Base-by-base conservation (phyloP, 2,888 invertebrate species). In the Anoncus sp. region DNA sequence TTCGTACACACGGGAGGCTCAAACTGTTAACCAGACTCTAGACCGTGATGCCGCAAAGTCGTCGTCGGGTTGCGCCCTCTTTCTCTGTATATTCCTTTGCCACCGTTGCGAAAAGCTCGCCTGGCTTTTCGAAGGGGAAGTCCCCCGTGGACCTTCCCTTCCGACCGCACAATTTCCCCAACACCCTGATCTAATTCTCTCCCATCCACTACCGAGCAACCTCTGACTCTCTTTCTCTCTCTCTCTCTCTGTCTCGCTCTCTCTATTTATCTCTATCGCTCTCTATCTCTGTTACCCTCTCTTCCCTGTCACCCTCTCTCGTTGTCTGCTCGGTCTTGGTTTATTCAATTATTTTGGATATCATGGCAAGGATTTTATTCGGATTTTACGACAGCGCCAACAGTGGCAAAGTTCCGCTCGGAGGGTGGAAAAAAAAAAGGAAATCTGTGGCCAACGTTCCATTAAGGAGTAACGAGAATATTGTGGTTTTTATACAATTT, bases 131-230 rank as follows among this genome's bases (percentile, higher is more conserved):
- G 16, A 38, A 22, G 38, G 40, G 24, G 38, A 59, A 62, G 14
- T 73, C 71, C 71, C 75, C 47, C 63, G 63, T 70, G 75, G 78
- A 53, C 53, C 55, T 63, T 27, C 63, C 22, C 72, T n/a, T 55
- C 59, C 70, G 71, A 78, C 78, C 74, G 49, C 78, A 75, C 78
- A 75, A 78, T 71, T 75, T 75, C 75, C 72, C 78, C 74, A 78
- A 78, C 77, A 78, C 70, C 65, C 75, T 78, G 71, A 78, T 78
- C 78, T 75, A 75, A 75, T 78, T 78, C 72, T 72, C 72, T 63
- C 74, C 62, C 66, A 78, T 75, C 75, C 55, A 75, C 71, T 71
- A 60, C 53, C 66, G 55, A 31, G 45, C 22, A 67, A 45, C 45
- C 67, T 45, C 67, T 45, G 45, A 51, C 38, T 45, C 31, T 10